A percentile compares a stretch with the other conserved stretches of the same genome.
These are phyloP conservation scores for Spondyliosoma cantharus DNA, from an alignment of 2,797 vertebrate species.

Conservation along the genomic window DNA sequence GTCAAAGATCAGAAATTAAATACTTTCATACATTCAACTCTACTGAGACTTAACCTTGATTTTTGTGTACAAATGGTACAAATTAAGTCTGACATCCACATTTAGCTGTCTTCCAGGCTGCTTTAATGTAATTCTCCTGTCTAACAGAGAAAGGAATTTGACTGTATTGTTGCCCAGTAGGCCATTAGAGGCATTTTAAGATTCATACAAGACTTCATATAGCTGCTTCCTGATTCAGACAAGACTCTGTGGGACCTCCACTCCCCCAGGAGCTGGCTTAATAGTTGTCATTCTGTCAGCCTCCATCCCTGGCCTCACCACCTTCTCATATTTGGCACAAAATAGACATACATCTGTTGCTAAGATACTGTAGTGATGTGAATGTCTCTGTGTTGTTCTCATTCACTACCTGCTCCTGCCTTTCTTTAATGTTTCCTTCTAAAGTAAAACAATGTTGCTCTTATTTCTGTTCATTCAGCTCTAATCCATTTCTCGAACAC, in stretches of 20 bases:
- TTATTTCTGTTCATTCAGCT: slow-evolving; percentile 24
- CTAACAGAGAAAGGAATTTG: background rate
- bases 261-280: slow-evolving; percentile 35
- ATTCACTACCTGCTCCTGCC: slow-evolving; percentile 43
- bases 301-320: slow-evolving; percentile 37
- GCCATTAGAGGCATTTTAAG: slow-evolving; percentile 39
- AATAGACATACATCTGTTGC: slow-evolving; percentile 78
- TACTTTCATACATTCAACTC: too few relatives aligned
- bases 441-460: slow-evolving; percentile 18
- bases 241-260: slow-evolving; percentile 30
- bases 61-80: too few relatives aligned
- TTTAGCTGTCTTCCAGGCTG: slow-evolving; percentile 19
- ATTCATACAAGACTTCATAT: slow-evolving; percentile 19
- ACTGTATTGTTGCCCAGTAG: slow-evolving; percentile 23
- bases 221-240: slow-evolving; percentile 29
- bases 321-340: slow-evolving; percentile 60
- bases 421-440: slow-evolving; percentile 25
- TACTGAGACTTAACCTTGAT: background rate
- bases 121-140: slow-evolving; percentile 32
- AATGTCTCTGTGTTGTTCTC: slow-evolving; percentile 61
- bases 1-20: background rate
- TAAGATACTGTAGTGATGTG: slow-evolving; percentile 76
- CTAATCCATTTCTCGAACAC: background rate
- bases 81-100: background rate
- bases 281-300: slow-evolving; percentile 46